Evolutionary conservation across 92 coral and sea anemone genomes (phyloP), one percentile per base, ranked within the genome.

Genomic region (Palythoa caribaeorum): DNA sequence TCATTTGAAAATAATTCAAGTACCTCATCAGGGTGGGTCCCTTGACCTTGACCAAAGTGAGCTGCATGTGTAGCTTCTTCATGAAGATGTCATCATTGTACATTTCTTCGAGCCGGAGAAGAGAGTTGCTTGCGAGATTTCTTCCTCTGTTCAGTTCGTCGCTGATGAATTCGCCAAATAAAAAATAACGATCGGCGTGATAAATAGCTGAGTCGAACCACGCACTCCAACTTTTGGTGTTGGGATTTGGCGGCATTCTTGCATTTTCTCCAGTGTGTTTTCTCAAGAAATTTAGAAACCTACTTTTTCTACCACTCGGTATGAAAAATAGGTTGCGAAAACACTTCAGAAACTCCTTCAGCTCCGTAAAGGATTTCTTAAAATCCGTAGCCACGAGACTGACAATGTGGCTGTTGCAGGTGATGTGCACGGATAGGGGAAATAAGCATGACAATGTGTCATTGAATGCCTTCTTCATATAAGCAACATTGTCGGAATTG

Each of bases 351-450:
- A 93, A 91, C 65, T 93, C 91, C 55, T 76, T 88, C n/a, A 71
- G 84, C 51, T 91, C 94, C 20, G 59, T 73, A 77, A 91, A 93
- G 78, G 21, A 14, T 76, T 87, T 91, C 80, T 93, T 91, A 38
- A 93, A 90, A 65, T 93, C 96, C 28, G 77, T n/a, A 40, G 93
- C 94, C 55, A 91, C 91, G 12, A 91, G 92, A 89, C 74, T 93
- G 13, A 93, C 94, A 89, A 91, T 83, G 85, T 91, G 94, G 53
- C 96, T 93, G 52, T 89, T 76, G 73, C 96, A 93, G 76, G 90
- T 91, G 73, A 89, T 91, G 72, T 93, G 91, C 20, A 89, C 84
- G 40, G 89, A 91, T 13, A 36, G 21, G 37, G 92, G 88, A 40
- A 91, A 91, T 62, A 93, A 21, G 57, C 92, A 87, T 1, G 92